Evolutionary conservation across 2,888 invertebrate species (phyloP).

Genomic region (Platerodrilus igneus): DNA sequence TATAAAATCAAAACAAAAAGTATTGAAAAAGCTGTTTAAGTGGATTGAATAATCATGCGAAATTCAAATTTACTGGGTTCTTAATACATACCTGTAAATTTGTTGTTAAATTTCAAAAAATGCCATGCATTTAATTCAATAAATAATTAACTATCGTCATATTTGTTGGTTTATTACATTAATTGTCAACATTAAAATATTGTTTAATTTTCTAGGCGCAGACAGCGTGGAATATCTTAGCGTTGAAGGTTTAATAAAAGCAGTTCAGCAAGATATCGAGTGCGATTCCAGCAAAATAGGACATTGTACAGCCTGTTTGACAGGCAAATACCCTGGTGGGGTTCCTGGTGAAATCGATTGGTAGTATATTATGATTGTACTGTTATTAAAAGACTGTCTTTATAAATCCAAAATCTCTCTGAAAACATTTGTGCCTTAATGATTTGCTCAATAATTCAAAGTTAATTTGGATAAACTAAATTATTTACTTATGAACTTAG

Average conservation of each 20-base stretch:
- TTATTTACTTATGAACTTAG: too few relatives aligned
- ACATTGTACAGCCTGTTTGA: constrained; percentile 94
- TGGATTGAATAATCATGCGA: too few relatives aligned
- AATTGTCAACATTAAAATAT: constrained; percentile 5
- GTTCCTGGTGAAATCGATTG: constrained; percentile 58
- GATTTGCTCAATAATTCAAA: too few relatives aligned
- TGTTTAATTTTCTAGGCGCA: constrained; percentile 63
- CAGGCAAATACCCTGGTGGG: constrained; percentile 87
- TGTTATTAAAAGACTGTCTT: constrained; percentile 5
- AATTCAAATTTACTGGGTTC: too few relatives aligned
- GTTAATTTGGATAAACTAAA: too few relatives aligned
- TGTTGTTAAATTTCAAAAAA: too few relatives aligned
- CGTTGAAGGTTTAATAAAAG: constrained; percentile 85
- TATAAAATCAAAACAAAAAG: too few relatives aligned
- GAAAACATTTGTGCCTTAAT: too few relatives aligned
- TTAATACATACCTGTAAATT: too few relatives aligned
- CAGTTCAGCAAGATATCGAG: constrained; percentile 76
- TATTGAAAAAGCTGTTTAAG: too few relatives aligned
- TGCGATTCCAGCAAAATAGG: constrained; percentile 67
- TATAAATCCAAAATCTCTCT: constrained; percentile 1
- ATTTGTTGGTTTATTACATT: neutral
- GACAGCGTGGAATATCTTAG: constrained; percentile 91
- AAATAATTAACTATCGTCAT: too few relatives aligned
- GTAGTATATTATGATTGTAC: constrained; percentile 38
- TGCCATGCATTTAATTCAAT: too few relatives aligned